Evolutionary conservation across 2,888 invertebrate species (phyloP).

Genomic region (Mythimna vitellina): DNA sequence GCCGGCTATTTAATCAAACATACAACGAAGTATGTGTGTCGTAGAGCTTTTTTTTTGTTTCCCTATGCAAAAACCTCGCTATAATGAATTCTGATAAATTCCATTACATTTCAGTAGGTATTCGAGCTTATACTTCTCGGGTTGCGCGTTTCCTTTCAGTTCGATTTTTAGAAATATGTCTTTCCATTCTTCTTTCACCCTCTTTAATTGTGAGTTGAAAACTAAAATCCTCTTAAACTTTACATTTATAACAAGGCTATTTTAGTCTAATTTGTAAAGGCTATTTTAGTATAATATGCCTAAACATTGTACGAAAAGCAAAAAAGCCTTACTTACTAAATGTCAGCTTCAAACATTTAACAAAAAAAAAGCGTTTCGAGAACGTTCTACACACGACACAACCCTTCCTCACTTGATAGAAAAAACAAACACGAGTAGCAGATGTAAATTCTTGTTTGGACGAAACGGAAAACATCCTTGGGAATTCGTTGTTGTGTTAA

Average conservation of each 20-base stretch:
- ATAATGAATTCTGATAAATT: constrained; percentile 12
- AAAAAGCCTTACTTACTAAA: background rate
- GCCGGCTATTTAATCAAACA: background rate
- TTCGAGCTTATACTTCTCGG: constrained; percentile 2
- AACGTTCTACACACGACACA: constrained; percentile 14
- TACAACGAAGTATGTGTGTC: background rate
- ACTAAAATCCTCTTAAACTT: background rate
- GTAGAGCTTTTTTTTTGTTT: background rate
- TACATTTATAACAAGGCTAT: background rate
- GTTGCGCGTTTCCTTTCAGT: background rate
- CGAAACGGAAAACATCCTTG: constrained; percentile 46
- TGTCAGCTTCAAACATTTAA: background rate
- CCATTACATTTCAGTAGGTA: background rate
- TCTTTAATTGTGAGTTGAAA: background rate
- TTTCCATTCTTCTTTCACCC: background rate
- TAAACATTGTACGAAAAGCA: background rate
- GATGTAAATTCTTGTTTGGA: constrained; percentile 48
- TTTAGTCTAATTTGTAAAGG: background rate
- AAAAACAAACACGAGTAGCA: constrained; percentile 41
- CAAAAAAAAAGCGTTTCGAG: background rate
- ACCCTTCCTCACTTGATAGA: constrained; percentile 27
- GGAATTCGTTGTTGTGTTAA: constrained; percentile 39
- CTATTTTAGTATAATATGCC: background rate
- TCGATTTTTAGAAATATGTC: background rate
- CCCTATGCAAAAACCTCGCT: background rate